Evolutionary conservation across 2,797 vertebrate genomes (phyloP), one percentile per base, ranked within the genome.

Genomic region (Myotis daubentonii): DNA sequence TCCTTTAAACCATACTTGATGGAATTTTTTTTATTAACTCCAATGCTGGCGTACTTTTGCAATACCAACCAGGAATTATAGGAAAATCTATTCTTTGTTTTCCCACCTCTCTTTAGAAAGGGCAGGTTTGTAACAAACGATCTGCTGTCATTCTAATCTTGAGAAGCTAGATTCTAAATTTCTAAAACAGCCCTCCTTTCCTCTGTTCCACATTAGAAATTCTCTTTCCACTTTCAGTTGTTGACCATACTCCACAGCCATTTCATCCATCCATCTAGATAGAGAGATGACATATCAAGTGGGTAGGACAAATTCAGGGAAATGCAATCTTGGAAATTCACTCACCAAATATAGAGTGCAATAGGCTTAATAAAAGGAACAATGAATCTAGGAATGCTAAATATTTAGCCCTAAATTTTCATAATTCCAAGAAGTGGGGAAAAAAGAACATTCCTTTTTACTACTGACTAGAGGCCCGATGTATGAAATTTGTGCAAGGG

Each of bases 21-120:
- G 41, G 36, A 81, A 74, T 8, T 41, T 75, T 94, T 47, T 68
- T 90, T 15, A 94, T 87, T 94, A 85, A 91, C 25, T 75, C 36
- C 81, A 82, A 75, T 70, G 28, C 60, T 79, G 22, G 19, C 1
- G 16, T 13, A 85, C 1, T 15, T 94, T 87, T 79, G 17, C 16
- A 82, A 17, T 76, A 13, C 12, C n/a, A 74, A 51, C 3, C 49
- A 36, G 30, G 25, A 84, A 71, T 81, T 84, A 15, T 3, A 91
- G 60, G 5, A 81, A 95, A 70, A 93, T 62, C 36, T 47, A 44
- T 65, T 55, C 12, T 89, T 9, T 5, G 5, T 10, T 47, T 88
- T 82, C 66, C 47, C 38, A 19, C 10, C 2, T 94, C 55, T 38
- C 23, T 51, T 94, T 81, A 47, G 17, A 81, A 76, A 80, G 20